A percentile compares a stretch with the other conserved stretches of the same genome.
Evolutionary conservation across 2,797 vertebrate species (phyloP).

Genomic region (Poecilia picta): DNA sequence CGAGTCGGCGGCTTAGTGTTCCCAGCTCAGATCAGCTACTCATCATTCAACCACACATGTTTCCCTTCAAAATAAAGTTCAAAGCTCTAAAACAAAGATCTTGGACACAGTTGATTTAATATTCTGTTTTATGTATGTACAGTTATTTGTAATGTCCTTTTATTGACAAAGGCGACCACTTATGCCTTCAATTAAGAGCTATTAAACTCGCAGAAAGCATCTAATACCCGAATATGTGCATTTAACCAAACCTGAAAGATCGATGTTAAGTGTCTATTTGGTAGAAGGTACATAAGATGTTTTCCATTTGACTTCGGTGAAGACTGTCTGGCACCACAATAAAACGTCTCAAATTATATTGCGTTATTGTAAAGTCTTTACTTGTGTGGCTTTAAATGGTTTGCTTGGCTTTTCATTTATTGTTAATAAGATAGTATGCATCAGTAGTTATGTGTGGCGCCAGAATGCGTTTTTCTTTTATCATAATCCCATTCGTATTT

Average conservation of each 20-base stretch:
- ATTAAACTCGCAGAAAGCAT: not conserved
- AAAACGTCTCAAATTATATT: not conserved
- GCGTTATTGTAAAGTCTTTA: not conserved
- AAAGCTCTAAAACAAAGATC: not conserved
- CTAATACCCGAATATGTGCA: constrained; percentile 5
- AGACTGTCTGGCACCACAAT: constrained; percentile 12
- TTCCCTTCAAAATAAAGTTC: constrained; percentile 31
- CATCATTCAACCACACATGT: constrained; percentile 26
- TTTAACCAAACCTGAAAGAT: constrained; percentile 16
- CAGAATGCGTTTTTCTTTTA: not conserved
- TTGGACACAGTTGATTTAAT: not conserved
- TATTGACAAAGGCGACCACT: constrained; percentile 9
- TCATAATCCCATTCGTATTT: not conserved
- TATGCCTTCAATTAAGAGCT: constrained; percentile 7
- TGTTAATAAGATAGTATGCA: not conserved
- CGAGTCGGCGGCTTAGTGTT: constrained; percentile 32
- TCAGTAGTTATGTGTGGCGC: not conserved
- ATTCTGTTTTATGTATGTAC: not conserved
- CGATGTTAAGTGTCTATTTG: constrained; percentile 25
- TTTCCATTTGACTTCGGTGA: constrained; percentile 3
- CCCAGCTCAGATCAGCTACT: constrained; percentile 32
- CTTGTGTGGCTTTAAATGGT: not conserved
- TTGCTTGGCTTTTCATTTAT: not conserved
- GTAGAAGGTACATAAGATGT: not conserved
- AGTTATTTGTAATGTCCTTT: constrained; percentile 18